Conservation (phyloP, 1,140 invertebrate species). For the Dreissena polymorpha region DNA sequence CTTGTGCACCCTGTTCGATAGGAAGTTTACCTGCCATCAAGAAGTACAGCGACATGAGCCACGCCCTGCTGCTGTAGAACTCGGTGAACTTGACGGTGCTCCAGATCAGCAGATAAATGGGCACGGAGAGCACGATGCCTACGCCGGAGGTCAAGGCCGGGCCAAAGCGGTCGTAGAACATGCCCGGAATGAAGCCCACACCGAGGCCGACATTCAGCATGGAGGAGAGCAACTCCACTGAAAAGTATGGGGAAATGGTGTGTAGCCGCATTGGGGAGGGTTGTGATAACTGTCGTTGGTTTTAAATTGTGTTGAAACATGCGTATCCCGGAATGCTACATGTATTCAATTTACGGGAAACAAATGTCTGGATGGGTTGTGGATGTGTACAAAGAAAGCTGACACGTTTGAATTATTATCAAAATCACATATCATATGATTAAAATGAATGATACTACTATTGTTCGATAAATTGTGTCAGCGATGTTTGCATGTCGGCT, state of each 20-base stretch:
- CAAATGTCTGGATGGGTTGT: not conserved
- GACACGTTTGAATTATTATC: not conserved
- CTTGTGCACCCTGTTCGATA: no score
- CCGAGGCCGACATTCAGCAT: constrained; percentile 51
- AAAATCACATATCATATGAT: not conserved
- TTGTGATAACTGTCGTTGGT: not conserved
- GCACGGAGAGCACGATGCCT: constrained; percentile 26
- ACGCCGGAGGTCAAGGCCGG: constrained; percentile 24
- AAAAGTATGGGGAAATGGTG: not conserved
- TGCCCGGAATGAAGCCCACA: constrained; percentile 34
- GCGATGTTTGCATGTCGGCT: no score
- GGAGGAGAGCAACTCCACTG: constrained; percentile 43
- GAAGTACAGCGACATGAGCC: constrained; percentile 43
- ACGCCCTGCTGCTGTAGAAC: constrained; percentile 36
- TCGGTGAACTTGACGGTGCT: constrained; percentile 13
- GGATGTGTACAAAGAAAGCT: not conserved
- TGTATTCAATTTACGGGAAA: not conserved
- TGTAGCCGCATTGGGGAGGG: no score
- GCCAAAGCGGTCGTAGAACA: constrained; percentile 49
- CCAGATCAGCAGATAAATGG: constrained; percentile 41
- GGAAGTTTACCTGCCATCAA: constrained; percentile 29
- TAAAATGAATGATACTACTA: no score
- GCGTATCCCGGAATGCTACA: not conserved
- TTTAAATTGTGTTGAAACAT: not conserved
- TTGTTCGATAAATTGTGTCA: no score